phyloP scores from a whole-genome alignment of 1,140 invertebrate species.

The Zaprionus ornatus region DNA sequence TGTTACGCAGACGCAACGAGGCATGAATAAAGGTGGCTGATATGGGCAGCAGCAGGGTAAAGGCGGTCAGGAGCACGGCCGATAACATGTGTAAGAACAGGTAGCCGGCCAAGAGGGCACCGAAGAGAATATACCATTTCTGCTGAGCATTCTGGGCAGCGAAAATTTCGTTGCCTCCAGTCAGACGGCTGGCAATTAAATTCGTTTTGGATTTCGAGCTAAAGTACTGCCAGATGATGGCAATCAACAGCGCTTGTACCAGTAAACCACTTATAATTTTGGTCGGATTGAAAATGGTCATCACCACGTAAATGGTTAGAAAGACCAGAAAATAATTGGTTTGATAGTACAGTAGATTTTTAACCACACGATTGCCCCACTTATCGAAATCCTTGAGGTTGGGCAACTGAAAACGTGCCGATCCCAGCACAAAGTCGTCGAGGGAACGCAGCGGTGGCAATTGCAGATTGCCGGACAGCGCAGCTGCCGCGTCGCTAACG shows the following conservation, averaged over 20 bases:
- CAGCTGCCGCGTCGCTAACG: slow-evolving; percentile 64
- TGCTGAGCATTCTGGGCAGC: slow-evolving; percentile 78
- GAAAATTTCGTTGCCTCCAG: slow-evolving; percentile 50
- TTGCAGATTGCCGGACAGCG: slow-evolving; percentile 84
- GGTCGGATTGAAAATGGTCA: slow-evolving; percentile 90
- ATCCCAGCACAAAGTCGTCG: slow-evolving; percentile 91
- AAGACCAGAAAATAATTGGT: slow-evolving; percentile 92
- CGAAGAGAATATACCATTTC: slow-evolving; percentile 85
- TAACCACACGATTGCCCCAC: slow-evolving; percentile 92
- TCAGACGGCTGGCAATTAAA: slow-evolving; percentile 63
- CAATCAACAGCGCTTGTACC: slow-evolving; percentile 86
- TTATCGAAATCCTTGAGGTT: slow-evolving; percentile 91
- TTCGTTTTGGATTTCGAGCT: slow-evolving; percentile 62
- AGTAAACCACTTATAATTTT: slow-evolving; percentile 90
- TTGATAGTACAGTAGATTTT: slow-evolving; percentile 94
- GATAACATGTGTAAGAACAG: slow-evolving; percentile 89
- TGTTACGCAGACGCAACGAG: slow-evolving; percentile 90
- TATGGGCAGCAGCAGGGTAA: slow-evolving; percentile 90
- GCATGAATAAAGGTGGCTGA: slow-evolving; percentile 92
- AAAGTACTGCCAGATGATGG: slow-evolving; percentile 85
- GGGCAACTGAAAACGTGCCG: slow-evolving; percentile 92
- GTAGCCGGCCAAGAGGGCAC: slow-evolving; percentile 86
- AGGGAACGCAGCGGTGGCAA: slow-evolving; percentile 89
- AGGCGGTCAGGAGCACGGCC: slow-evolving; percentile 89
- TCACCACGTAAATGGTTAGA: slow-evolving; percentile 88